Evolutionary conservation across 2,888 invertebrate species (phyloP).

Genomic region (Caradrina kadenii): DNA sequence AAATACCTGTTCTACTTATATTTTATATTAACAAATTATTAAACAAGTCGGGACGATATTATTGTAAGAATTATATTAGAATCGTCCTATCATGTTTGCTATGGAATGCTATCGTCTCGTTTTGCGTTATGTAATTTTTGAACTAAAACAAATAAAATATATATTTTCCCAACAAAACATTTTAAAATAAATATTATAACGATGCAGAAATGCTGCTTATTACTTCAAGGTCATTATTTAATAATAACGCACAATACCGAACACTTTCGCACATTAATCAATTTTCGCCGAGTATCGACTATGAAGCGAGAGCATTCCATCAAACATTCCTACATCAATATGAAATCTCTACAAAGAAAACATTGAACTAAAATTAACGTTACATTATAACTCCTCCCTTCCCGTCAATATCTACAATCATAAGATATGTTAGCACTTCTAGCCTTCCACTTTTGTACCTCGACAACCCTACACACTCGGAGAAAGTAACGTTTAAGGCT

Average conservation of each 20-base stretch:
- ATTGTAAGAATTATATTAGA: constrained; percentile 91
- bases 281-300: constrained; percentile 45
- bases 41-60: constrained; percentile 89
- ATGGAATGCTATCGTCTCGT: constrained; percentile 80
- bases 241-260: constrained; percentile 50
- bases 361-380: constrained; percentile 87
- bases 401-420: constrained; percentile 80
- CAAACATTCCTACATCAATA: constrained; percentile 81
- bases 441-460: constrained; percentile 67
- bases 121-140: constrained; percentile 54
- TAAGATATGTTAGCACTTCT: constrained; percentile 88
- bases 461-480: constrained; percentile 67
- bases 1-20: constrained; percentile 84
- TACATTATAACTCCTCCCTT: constrained; percentile 78
- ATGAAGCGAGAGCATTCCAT: constrained; percentile 82
- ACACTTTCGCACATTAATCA: constrained; percentile 38
- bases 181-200: constrained; percentile 50
- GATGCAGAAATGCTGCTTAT: constrained; percentile 52
- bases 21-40: constrained; percentile 87
- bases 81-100: constrained; percentile 84
- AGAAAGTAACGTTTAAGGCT: constrained; percentile 76
- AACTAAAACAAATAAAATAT: constrained; percentile 61
- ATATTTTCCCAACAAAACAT: constrained; percentile 57
- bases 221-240: constrained; percentile 47
- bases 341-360: constrained; percentile 88